Conservation (phyloP, 2,888 invertebrate species). For the Capitulum mitella region DNA sequence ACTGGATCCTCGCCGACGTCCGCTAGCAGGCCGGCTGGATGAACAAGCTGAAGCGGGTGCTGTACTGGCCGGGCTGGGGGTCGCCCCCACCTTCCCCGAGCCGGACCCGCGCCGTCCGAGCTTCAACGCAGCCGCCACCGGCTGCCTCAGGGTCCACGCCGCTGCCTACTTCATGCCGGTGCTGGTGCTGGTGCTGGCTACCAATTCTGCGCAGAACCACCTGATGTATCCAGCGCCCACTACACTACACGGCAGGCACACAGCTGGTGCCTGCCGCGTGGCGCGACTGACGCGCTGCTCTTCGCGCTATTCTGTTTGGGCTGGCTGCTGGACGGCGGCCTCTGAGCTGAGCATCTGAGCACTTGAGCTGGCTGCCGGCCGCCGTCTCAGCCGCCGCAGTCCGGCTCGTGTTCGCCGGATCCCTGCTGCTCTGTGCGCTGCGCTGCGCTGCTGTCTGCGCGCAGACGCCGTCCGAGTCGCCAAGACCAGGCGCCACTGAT, state of each 20-base stretch:
- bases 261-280: no score
- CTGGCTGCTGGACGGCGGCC: constrained; percentile 23
- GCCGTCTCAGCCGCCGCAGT: neutral
- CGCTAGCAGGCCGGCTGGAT: constrained; percentile 30
- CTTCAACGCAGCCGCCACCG: constrained; percentile 58
- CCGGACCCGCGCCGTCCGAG: constrained; percentile 43
- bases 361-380: neutral
- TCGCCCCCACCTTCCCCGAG: constrained; percentile 30
- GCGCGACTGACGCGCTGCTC: no score
- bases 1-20: constrained; percentile 29
- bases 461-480: no score
- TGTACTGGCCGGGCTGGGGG: constrained; percentile 35
- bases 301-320: neutral
- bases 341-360: neutral
- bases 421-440: neutral
- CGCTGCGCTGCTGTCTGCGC: neutral
- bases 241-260: neutral
- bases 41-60: constrained; percentile 32
- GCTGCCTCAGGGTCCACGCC: constrained; percentile 61
- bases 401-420: neutral
- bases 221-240: neutral
- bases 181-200: constrained; percentile 47
- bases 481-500: no score
- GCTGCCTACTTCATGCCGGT: constrained; percentile 59
- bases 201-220: neutral